Evolutionary conservation across 2,113 vertebrate genomes (phyloP), one percentile per base, ranked within the genome.

Genomic region (Alexandromys fortis): DNA sequence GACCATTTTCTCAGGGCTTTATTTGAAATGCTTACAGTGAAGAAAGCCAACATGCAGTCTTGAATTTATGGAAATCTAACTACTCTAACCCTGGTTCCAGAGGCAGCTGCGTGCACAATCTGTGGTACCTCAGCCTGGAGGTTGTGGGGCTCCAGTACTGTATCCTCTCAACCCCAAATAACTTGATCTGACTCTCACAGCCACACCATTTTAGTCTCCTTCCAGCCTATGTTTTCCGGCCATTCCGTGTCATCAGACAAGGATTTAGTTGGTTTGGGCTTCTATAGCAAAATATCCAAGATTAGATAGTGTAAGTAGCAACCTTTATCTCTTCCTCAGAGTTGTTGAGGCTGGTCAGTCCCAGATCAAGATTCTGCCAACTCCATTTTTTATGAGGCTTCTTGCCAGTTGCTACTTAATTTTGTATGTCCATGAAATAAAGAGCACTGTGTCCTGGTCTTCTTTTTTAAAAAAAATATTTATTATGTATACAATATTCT

Each of bases 51-150:
- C 70, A 52, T 65, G 94, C 5, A 61, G 45, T 81, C 45, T 52
- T 96, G 55, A 78, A 89, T 55, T 67, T 91, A 1, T 13, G 24
- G 13, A 92, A 91, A 68, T 94, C 70, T 94, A 47, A 81, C 86
- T 77, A 79, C 75, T 96, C 86, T 90, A 58, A n/a, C 26, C 33
- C 38, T 47, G 26, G 73, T 61, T 89, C 91, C 67, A 58, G 67
- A 82, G 90, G 77, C 86, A 72, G 38, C 78, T 65, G 45, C 67
- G 3, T 72, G 45, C 28, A 33, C 78, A 82, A 83, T 83, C 83
- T 94, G 86, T 95, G 68, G 81, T 75, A 35, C 45, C 38, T 55
- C 81, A 86, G 13, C 58, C 77, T 89, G 76, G 89, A 89, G 73
- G 89, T 70, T 78, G 67, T 96, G 82, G 58, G 88, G 22, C 70